Evolutionary conservation across 2,113 vertebrate species (phyloP), one percentile per base, ranked within the genome.

Genomic region (Pavo muticus): DNA sequence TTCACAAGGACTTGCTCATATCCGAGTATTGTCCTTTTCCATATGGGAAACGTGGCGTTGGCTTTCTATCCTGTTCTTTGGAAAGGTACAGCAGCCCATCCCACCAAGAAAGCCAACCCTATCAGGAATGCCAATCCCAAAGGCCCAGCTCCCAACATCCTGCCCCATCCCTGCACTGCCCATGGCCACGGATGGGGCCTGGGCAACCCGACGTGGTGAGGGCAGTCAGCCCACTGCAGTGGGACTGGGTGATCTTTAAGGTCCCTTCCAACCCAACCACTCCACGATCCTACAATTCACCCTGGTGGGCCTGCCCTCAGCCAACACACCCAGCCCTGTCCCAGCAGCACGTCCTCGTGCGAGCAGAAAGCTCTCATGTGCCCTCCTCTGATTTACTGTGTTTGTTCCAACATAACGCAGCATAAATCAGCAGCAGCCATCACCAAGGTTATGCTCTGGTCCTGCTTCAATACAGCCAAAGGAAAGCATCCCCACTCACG

Each of bases 1-100:
- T 86, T 94, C 90, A 73, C 87, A 89, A 88, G 90, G 93, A 81
- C 85, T 86, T 37, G 76, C 48, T 94, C 60, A 8, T 72, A 83
- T 52, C 64, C 82, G n/a, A 59, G n/a, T 24, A 44, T 50, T 76
- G 69, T 61, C 91, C 76, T 95, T 84, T 84, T 59, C 73, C 70
- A 15, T 82, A 94, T 20, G 48, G 91, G 78, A 93, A 92, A 60
- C 42, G 23, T 0, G 2, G 61, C 64, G 90, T 90, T 86, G 87
- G 77, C 77, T 75, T 81, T 56, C 50, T 57, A 27, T 65, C 88
- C 84, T 14, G 57, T 19, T 45, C 67, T 70, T 48, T 83, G 56
- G 48, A 72, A 86, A 82, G 75, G 59, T 1, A 11, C 44, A 81
- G 68, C 77, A 42, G 52, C 89, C 86, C 61, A 76, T 88, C 72